These are phyloP conservation scores for Arge pagana DNA, from an alignment of 2,888 invertebrate genomes.

Conservation along the genomic window DNA sequence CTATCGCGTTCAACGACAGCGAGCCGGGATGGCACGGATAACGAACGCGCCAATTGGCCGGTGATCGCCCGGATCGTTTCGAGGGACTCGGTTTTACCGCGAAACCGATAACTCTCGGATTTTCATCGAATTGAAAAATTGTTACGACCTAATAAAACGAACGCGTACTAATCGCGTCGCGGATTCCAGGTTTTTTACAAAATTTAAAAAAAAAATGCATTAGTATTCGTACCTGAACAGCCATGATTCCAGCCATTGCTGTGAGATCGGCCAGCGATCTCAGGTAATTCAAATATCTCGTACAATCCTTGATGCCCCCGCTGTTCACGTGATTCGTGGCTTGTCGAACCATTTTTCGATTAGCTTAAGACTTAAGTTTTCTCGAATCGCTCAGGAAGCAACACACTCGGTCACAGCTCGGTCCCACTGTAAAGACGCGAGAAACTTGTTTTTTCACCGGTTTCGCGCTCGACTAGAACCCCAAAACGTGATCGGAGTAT, in stretches of 20 bases:
- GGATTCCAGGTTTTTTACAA: too few relatives aligned
- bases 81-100: too few relatives aligned
- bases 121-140: too few relatives aligned
- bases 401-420: constrained; percentile 14
- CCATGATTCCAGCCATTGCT: constrained; percentile 48
- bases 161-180: too few relatives aligned
- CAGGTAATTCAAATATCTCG: constrained; percentile 43
- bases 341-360: constrained; percentile 42
- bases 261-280: constrained; percentile 47
- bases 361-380: background rate
- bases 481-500: background rate
- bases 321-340: constrained; percentile 40
- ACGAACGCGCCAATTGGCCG: too few relatives aligned
- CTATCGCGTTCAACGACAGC: too few relatives aligned
- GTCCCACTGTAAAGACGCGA: background rate
- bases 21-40: too few relatives aligned
- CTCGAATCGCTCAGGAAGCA: too few relatives aligned
- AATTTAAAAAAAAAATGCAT: too few relatives aligned
- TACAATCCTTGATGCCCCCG: constrained; percentile 40
- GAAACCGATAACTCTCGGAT: too few relatives aligned
- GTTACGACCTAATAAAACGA: too few relatives aligned
- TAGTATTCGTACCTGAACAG: constrained; percentile 42
- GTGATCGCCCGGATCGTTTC: too few relatives aligned
- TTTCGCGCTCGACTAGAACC: constrained; percentile 26
- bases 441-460: constrained; percentile 28